phyloP scores from a whole-genome alignment of 30 jellyfish, hydroid and myxozoan species.

The Turritopsis rubra region DNA sequence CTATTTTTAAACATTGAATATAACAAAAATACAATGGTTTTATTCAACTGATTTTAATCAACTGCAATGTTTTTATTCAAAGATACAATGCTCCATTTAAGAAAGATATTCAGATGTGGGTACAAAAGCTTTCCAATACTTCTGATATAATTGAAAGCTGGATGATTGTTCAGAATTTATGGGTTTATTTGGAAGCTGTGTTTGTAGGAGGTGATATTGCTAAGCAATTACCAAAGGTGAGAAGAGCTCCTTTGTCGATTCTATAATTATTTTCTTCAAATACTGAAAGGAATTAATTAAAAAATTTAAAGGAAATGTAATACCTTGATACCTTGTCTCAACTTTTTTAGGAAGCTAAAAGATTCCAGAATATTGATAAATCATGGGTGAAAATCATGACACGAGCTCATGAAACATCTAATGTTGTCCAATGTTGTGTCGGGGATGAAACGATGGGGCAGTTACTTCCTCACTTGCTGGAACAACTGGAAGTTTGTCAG shows the following conservation, averaged over 20 bases:
- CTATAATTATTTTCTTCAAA: background rate
- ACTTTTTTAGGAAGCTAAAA: conserved; percentile 80
- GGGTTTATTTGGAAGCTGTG: conserved; percentile 98
- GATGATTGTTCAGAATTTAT: conserved; percentile 94
- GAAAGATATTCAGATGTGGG: conserved; percentile 94
- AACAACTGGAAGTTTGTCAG: conserved; percentile 94
- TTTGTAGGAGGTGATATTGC: conserved; percentile 99
- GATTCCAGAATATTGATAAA: conserved; percentile 92
- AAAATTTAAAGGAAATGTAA: background rate
- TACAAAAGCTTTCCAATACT: conserved; percentile 86
- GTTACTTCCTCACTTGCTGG: conserved; percentile 82
- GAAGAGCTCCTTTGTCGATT: background rate
- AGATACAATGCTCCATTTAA: conserved; percentile 98
- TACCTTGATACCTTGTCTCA: background rate
- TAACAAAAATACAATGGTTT: background rate
- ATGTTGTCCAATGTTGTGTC: conserved; percentile 94
- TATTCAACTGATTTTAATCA: background rate
- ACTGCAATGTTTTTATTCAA: background rate
- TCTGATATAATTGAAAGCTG: conserved; percentile 95
- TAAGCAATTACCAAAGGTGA: conserved; percentile 91
- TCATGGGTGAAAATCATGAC: conserved; percentile 99
- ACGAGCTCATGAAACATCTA: conserved; percentile 90
- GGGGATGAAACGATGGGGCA: conserved; percentile 98
- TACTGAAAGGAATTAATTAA: background rate
- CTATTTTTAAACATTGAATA: no score